Evolutionary conservation across 2,113 vertebrate species (phyloP).

Genomic region (Talpa occidentalis): DNA sequence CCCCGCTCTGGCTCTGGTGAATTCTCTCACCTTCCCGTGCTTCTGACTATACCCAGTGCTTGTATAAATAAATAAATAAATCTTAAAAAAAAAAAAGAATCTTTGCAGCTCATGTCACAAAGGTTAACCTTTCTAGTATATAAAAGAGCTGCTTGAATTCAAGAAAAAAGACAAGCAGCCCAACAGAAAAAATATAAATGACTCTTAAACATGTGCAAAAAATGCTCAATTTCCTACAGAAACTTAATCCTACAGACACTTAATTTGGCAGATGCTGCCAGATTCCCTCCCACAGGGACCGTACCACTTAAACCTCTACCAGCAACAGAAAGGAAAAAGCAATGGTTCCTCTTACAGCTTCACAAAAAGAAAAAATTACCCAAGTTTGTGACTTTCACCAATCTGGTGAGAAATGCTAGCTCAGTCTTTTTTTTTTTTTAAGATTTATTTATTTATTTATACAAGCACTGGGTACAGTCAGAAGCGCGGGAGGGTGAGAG

Average conservation of each 20-base stretch:
- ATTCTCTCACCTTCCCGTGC: too few relatives aligned
- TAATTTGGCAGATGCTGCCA: not conserved
- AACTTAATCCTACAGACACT: not conserved
- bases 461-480: too few relatives aligned
- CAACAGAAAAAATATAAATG: constrained; percentile 9
- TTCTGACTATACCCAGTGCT: too few relatives aligned
- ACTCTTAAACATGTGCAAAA: not conserved
- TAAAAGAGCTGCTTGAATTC: not conserved
- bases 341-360: not conserved
- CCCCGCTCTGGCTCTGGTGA: too few relatives aligned
- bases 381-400: not conserved
- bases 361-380: not conserved
- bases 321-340: not conserved
- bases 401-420: not conserved
- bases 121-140: not conserved
- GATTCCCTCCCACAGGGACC: not conserved
- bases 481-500: too few relatives aligned
- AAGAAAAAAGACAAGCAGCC: not conserved
- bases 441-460: too few relatives aligned
- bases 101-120: not conserved
- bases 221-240: not conserved
- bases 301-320: not conserved
- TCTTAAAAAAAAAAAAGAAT: not conserved
- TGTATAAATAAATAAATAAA: too few relatives aligned
- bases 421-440: too few relatives aligned